phyloP scores from a whole-genome alignment of 2,113 vertebrate genomes.

The Xenus cinereus region DNA sequence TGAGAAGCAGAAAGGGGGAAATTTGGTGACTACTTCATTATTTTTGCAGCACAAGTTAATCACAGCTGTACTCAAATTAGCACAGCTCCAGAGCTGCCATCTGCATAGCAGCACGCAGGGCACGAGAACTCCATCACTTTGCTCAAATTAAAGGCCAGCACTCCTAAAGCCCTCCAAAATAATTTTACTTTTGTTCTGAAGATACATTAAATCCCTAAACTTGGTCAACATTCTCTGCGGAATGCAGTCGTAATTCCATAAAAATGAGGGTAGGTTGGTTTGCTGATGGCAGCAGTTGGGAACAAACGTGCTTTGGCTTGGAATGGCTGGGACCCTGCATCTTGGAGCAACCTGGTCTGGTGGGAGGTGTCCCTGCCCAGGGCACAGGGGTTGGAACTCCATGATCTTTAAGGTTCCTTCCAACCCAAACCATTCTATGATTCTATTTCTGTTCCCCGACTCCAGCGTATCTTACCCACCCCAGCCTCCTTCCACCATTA shows the following conservation, averaged over 20 bases:
- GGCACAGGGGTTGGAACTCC: too few relatives aligned
- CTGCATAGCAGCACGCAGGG: not conserved
- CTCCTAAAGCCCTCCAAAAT: not conserved
- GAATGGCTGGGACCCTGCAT: not conserved
- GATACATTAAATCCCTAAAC: not conserved
- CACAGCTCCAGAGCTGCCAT: not conserved
- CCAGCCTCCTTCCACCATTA: not conserved
- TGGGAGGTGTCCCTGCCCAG: too few relatives aligned
- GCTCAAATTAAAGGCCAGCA: not conserved
- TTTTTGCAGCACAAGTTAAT: not conserved
- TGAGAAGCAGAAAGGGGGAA: conserved; percentile 8
- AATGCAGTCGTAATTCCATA: not conserved
- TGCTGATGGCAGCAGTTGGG: not conserved
- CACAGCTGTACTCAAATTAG: not conserved
- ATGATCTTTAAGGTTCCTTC: too few relatives aligned
- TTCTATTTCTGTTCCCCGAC: not conserved
- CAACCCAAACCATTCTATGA: too few relatives aligned
- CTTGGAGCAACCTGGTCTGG: not conserved
- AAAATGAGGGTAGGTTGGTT: not conserved
- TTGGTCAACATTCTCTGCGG: not conserved
- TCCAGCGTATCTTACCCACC: not conserved
- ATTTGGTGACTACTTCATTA: not conserved
- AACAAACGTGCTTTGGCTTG: not conserved
- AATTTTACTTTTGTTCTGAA: not conserved
- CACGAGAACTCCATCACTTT: not conserved